These are phyloP conservation scores for Zalophus californianus DNA, from an alignment of 2,797 vertebrate species.

Conservation along the genomic window DNA sequence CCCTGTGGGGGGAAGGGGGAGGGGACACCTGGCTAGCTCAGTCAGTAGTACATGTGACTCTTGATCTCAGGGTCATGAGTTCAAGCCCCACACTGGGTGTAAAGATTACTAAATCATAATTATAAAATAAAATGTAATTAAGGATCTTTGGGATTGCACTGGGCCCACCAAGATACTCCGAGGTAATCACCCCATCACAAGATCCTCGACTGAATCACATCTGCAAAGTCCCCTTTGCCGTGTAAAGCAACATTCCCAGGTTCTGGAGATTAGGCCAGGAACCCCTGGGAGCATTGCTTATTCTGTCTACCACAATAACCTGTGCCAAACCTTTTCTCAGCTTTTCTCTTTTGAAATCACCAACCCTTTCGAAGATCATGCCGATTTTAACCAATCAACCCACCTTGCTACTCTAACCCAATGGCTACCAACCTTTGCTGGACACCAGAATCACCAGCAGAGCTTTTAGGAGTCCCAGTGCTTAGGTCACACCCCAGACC, in stretches of 20 bases:
- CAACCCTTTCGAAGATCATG: background rate
- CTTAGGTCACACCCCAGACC: background rate
- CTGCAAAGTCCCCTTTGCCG: background rate
- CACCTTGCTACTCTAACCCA: background rate
- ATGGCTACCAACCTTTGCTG: background rate
- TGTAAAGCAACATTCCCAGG: background rate
- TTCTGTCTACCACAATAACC: background rate
- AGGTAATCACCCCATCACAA: background rate
- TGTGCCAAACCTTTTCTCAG: background rate
- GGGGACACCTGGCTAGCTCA: background rate
- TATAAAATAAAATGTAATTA: background rate
- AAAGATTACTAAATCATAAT: background rate
- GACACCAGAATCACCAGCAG: background rate
- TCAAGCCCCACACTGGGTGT: background rate
- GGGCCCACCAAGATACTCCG: background rate
- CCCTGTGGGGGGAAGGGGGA: background rate
- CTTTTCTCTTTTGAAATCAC: background rate
- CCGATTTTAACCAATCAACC: background rate
- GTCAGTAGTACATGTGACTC: background rate
- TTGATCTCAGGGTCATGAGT: background rate
- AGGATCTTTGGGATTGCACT: background rate
- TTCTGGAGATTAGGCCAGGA: background rate
- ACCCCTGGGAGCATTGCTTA: background rate
- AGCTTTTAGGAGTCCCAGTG: background rate
- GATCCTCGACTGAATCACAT: background rate